Percentiles rank a stretch among this genome's conserved stretches.
Evolutionary conservation across 2,113 vertebrate species (phyloP).

Genomic region (Microcebus murinus): DNA sequence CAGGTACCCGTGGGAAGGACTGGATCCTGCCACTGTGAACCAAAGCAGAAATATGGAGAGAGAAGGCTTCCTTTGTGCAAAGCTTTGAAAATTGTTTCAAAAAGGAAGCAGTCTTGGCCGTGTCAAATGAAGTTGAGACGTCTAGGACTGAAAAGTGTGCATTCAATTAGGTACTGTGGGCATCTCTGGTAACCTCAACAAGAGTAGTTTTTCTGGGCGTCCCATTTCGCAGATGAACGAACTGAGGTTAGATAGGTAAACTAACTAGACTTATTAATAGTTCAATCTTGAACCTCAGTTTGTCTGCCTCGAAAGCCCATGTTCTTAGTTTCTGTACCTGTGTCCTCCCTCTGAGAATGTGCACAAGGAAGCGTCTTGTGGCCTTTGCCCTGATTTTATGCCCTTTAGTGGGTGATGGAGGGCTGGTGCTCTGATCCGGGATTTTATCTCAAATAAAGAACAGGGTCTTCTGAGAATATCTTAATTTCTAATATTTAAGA

Average conservation of each 20-base stretch:
- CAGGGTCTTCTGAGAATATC: neutral
- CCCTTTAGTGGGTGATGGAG: neutral
- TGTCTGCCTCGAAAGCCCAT: neutral
- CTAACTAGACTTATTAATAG: neutral
- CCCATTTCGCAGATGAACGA: neutral
- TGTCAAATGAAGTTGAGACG: neutral
- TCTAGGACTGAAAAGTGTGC: neutral
- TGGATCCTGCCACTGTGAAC: neutral
- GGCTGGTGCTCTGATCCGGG: neutral
- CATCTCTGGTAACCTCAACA: neutral
- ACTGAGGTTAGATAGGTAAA: neutral
- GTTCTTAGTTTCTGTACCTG: neutral
- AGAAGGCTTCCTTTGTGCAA: neutral
- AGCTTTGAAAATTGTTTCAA: neutral
- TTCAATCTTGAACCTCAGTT: neutral
- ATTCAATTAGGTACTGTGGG: neutral
- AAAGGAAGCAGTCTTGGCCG: neutral
- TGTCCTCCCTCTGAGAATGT: neutral
- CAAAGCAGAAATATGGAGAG: neutral
- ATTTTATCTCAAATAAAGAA: neutral
- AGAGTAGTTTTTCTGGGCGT: neutral
- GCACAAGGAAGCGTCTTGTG: neutral
- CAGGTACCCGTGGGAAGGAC: neutral
- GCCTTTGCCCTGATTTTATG: neutral
- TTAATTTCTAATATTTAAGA: constrained; percentile 2